phyloP scores from a whole-genome alignment of 1,140 invertebrate genomes.

The Periplaneta americana region DNA sequence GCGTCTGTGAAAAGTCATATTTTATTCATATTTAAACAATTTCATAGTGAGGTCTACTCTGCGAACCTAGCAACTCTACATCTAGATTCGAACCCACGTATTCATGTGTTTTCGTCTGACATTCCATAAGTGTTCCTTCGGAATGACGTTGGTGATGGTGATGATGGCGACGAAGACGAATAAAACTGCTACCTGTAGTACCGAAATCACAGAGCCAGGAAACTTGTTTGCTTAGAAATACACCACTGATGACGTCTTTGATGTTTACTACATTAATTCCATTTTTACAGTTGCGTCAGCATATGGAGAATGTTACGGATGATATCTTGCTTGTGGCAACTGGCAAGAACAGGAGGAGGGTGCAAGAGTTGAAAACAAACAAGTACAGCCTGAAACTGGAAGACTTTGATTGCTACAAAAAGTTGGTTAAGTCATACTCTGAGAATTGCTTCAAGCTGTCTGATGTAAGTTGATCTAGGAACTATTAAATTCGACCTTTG shows the following conservation, averaged over 20 bases:
- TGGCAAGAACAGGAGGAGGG: neutral
- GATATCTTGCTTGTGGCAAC: neutral
- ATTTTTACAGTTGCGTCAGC: constrained; percentile 6
- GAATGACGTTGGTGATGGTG: neutral
- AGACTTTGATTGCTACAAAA: constrained; percentile 16
- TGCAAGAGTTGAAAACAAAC: neutral
- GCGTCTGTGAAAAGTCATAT: no score
- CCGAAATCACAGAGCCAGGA: neutral
- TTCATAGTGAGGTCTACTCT: no score
- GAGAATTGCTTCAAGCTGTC: constrained; percentile 7
- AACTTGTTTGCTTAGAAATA: neutral
- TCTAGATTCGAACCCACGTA: no score
- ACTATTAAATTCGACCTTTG: neutral
- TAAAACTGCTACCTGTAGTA: neutral
- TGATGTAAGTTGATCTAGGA: neutral
- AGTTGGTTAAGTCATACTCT: constrained; percentile 2
- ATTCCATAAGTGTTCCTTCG: no score
- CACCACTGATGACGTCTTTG: neutral
- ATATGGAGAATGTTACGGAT: constrained; percentile 4
- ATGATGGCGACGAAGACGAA: no score
- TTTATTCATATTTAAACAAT: no score
- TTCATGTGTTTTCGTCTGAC: no score
- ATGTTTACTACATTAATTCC: neutral
- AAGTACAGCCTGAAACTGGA: neutral
- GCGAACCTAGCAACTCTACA: no score